A percentile compares a stretch with the other conserved stretches of the same genome.
These are phyloP conservation scores for Zele albiditarsus DNA, from an alignment of 2,888 invertebrate species.

Conservation along the genomic window DNA sequence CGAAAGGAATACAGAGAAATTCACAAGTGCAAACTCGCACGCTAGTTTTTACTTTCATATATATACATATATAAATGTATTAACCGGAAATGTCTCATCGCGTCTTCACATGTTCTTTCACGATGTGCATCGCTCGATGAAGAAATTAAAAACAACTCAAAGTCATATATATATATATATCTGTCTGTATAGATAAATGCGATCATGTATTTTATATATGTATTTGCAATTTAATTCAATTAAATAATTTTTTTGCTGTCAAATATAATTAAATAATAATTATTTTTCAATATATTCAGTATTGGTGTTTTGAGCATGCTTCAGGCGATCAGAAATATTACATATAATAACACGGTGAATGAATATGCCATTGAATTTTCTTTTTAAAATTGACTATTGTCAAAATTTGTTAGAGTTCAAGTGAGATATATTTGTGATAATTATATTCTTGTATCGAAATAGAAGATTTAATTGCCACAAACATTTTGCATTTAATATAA, in stretches of 20 bases:
- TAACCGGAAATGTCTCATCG: conserved; percentile 23
- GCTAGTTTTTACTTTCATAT: conserved; percentile 22
- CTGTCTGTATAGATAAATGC: conserved; percentile 12
- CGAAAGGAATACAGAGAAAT: conserved; percentile 25
- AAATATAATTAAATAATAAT: background rate
- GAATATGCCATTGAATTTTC: too few relatives aligned
- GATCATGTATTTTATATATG: conserved; percentile 25
- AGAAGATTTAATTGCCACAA: too few relatives aligned
- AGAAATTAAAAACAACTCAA: conserved; percentile 24
- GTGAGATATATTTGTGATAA: too few relatives aligned
- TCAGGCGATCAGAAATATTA: too few relatives aligned
- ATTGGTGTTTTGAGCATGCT: too few relatives aligned
- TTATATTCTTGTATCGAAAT: too few relatives aligned
- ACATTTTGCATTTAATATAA: too few relatives aligned
- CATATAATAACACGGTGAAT: too few relatives aligned
- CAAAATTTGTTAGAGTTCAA: too few relatives aligned
- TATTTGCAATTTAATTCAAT: conserved; percentile 24
- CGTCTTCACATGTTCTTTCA: background rate
- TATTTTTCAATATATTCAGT: background rate
- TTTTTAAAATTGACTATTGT: too few relatives aligned
- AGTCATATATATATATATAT: background rate
- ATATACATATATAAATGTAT: conserved; percentile 4
- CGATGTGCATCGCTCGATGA: conserved; percentile 17
- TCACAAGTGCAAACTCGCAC: conserved; percentile 8
- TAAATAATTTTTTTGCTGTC: conserved; percentile 8